Percentiles rank a stretch among this genome's conserved stretches.
These are phyloP conservation scores for Heliocidaris erythrogramma DNA, from an alignment of 35 echinoderm and acorn worm species.

Conservation along the genomic window DNA sequence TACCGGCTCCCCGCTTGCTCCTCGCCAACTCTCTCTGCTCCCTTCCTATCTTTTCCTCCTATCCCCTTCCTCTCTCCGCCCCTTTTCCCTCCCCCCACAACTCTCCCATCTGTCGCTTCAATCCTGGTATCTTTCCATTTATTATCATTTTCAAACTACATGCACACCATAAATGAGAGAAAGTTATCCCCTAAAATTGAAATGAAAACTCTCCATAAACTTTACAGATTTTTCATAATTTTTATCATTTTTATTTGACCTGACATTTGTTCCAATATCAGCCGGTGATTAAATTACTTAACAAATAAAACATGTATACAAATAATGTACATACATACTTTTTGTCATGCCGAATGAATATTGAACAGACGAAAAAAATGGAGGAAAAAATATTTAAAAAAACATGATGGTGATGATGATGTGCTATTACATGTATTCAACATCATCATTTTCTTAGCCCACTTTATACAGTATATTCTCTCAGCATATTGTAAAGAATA, in stretches of 20 bases:
- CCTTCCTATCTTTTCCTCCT: too few species aligned
- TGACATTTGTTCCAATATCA: slow-evolving; percentile 38
- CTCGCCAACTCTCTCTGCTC: too few species aligned
- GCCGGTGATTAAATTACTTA: slow-evolving; percentile 45
- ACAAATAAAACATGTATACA: slow-evolving; percentile 57
- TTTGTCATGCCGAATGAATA: slow-evolving; percentile 22
- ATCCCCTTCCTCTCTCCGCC: too few species aligned
- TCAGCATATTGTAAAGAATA: not conserved
- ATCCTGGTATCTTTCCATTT: too few species aligned
- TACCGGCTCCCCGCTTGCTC: too few species aligned
- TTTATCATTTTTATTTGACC: slow-evolving; percentile 46
- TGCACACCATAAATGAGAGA: too few species aligned
- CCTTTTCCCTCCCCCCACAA: too few species aligned
- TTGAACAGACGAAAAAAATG: slow-evolving; percentile 7
- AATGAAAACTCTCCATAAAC: not conserved
- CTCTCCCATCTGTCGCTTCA: too few species aligned
- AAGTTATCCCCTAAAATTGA: too few species aligned
- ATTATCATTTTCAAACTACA: too few species aligned
- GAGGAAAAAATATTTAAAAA: not conserved
- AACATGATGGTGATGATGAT: not conserved
- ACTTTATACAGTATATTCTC: not conserved
- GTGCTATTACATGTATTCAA: not conserved
- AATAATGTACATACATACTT: slow-evolving; percentile 53
- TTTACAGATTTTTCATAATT: not conserved
- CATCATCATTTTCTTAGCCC: not conserved